These are phyloP conservation scores for Neoscelio sp. DNA, from an alignment of 2,888 invertebrate genomes.

Conservation along the genomic window DNA sequence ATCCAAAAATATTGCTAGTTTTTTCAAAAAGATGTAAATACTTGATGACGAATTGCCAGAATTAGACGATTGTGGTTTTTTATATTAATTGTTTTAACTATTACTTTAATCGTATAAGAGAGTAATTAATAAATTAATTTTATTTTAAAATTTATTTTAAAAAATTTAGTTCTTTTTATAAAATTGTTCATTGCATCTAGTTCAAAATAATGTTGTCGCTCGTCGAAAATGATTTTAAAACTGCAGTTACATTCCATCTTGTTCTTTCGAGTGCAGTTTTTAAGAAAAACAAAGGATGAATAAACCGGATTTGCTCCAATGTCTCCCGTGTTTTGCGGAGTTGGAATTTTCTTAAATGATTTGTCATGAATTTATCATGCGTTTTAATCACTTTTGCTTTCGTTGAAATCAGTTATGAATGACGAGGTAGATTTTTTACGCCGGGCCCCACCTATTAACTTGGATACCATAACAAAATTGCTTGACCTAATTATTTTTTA, in stretches of 20 bases:
- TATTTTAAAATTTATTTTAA: too few species aligned
- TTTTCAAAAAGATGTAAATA: slow-evolving; percentile 88
- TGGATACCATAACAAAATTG: slow-evolving; percentile 19
- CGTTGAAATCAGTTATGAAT: slow-evolving; percentile 42
- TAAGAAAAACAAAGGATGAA: neutral
- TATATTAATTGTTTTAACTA: neutral
- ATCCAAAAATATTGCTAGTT: slow-evolving; percentile 91
- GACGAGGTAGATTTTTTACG: slow-evolving; percentile 37
- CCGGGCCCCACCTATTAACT: slow-evolving; percentile 7
- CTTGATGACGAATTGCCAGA: too few species aligned
- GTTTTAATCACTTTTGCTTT: slow-evolving; percentile 38
- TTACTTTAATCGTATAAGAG: neutral
- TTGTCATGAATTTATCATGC: neutral
- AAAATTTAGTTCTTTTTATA: too few species aligned
- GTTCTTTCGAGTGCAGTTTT: too few species aligned
- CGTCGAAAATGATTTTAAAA: too few species aligned
- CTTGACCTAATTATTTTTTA: slow-evolving; percentile 29
- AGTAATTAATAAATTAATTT: too few species aligned
- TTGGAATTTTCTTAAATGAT: too few species aligned
- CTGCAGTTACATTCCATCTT: too few species aligned
- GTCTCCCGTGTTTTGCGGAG: too few species aligned
- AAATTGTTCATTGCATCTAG: too few species aligned
- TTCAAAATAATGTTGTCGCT: too few species aligned
- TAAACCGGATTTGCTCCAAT: slow-evolving; percentile 2
- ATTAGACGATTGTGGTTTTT: slow-evolving; percentile 9